phyloP scores from a whole-genome alignment of 30 jellyfish, hydroid and myxozoan species.

The Pelagia noctiluca region DNA sequence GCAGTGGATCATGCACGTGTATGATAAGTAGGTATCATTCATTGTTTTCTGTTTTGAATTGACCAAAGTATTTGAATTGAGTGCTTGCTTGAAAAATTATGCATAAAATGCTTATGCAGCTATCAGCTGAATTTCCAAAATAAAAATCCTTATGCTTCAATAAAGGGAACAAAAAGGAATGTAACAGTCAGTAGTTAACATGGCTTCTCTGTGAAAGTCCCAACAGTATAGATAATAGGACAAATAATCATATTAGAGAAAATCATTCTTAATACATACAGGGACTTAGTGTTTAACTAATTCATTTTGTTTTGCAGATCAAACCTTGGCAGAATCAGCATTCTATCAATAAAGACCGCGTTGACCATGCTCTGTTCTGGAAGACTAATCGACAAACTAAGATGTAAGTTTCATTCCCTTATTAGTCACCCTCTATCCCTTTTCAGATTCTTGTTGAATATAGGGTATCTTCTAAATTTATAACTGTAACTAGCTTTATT shows the following conservation, averaged over 20 bases:
- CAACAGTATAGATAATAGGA: too few relatives aligned
- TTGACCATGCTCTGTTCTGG: slow-evolving; percentile 94
- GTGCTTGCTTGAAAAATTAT: background rate
- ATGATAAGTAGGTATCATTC: slow-evolving; percentile 84
- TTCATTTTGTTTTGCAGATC: slow-evolving; percentile 46
- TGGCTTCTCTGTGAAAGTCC: too few relatives aligned
- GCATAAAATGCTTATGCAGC: background rate
- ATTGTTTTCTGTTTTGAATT: too few relatives aligned
- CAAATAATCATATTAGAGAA: background rate
- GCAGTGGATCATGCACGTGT: slow-evolving; percentile 97
- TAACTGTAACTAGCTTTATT: background rate
- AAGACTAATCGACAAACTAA: slow-evolving; percentile 88
- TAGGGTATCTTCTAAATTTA: background rate
- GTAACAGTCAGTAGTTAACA: too few relatives aligned
- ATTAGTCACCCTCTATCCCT: background rate
- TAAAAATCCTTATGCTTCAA: too few relatives aligned
- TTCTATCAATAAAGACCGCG: slow-evolving; percentile 88
- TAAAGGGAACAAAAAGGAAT: too few relatives aligned
- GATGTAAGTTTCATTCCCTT: slow-evolving; percentile 94
- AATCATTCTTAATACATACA: background rate
- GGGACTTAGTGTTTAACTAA: background rate
- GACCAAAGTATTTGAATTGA: background rate
- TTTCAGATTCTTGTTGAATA: background rate
- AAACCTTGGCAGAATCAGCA: slow-evolving; percentile 79
- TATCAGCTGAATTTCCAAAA: too few relatives aligned